Percentiles rank a stretch among this genome's conserved stretches.
phyloP scores from a whole-genome alignment of 2,113 vertebrate genomes.

The Numida meleagris region DNA sequence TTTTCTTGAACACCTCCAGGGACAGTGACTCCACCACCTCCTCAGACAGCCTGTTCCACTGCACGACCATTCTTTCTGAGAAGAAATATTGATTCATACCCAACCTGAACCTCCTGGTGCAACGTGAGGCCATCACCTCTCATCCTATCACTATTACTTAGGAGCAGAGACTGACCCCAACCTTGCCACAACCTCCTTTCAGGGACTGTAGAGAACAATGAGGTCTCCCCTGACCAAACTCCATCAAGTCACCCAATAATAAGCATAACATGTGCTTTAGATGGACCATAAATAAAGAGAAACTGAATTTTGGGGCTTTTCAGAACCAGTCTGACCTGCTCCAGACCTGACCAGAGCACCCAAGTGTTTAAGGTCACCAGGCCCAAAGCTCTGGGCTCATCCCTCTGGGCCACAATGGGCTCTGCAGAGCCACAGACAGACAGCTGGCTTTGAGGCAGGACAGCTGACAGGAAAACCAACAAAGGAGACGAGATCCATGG shows the following conservation, averaged over 20 bases:
- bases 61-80: no score
- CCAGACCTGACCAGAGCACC: background rate
- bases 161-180: no score
- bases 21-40: no score
- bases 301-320: background rate
- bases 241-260: background rate
- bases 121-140: no score
- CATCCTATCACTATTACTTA: no score
- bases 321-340: background rate
- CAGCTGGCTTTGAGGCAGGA: background rate
- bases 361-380: background rate
- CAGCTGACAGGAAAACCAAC: background rate
- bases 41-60: no score
- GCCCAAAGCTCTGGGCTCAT: background rate
- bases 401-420: background rate
- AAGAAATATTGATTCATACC: no score
- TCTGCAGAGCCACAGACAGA: background rate
- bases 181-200: no score
- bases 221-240: background rate
- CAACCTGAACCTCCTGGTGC: no score
- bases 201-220: no score
- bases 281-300: background rate
- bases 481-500: background rate
- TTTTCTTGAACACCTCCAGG: no score
- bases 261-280: background rate